Evolutionary conservation across 2,888 invertebrate species (phyloP), one percentile per base, ranked within the genome.

Genomic region (Mystacides longicornis): DNA sequence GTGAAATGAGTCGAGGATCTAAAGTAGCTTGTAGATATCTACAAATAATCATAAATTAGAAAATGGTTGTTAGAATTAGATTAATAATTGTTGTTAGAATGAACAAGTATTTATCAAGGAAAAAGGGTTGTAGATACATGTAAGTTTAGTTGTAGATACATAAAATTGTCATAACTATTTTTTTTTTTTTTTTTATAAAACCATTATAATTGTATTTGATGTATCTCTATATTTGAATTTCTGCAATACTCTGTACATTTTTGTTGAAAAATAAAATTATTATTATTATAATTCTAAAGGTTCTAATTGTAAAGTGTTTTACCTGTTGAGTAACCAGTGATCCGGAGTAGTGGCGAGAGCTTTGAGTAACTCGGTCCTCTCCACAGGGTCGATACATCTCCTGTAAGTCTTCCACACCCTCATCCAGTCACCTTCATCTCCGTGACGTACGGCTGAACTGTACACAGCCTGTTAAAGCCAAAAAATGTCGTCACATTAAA

Each of bases 311-410:
- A n/a, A n/a, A 11, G 16, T 5, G 16, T 11, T 16, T 52, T 60
- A 88, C 81, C 87, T 82, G 67, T 87, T 86, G 37, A 91, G 77
- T 21, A 92, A 76, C 91, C 92, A 92, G 23, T 88, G 86, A 68
- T 90, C 86, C 0, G 78, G 73, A 0, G 88, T 79, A 31, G 86
- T 81, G 0, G 87, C 84, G 56, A 93, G 69, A 1, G 89, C 85
- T 62, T 82, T 78, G 31, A 89, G 73, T 60, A 91, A 74, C 37
- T 87, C 76, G 57, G 82, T 82, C 51, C 85, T 79, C 65, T 92
- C 90, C 59, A 86, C 87, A 0, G 86, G 80, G 57, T 82, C 75
- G 51, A 77, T 77, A 0, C 87, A 83, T 1, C 78, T 74, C 52
- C 81, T 79, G 66, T 89, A 86, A 20, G 82, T 80, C 1, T 81